Conservation (phyloP, 2,797 vertebrate genomes). For the Danio kyathit region DNA sequence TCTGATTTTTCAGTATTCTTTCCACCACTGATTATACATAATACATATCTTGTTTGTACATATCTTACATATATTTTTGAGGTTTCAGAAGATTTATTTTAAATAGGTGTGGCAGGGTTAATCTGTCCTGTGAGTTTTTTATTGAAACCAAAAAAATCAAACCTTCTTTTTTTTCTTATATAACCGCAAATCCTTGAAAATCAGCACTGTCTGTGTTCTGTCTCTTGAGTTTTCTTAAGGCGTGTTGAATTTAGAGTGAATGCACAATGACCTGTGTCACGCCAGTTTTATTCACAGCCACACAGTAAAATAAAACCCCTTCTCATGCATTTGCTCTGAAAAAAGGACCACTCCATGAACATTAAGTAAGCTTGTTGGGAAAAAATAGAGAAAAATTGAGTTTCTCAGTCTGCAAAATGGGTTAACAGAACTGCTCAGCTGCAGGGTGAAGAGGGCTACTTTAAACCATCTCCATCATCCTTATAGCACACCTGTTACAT, state of each 20-base stretch:
- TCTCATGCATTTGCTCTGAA: not conserved
- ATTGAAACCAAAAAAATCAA: not conserved
- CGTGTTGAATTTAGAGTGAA: not conserved
- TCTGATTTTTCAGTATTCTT: too few relatives aligned
- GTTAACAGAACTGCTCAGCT: not conserved
- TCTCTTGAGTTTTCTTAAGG: not conserved
- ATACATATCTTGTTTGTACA: too few relatives aligned
- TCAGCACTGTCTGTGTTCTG: not conserved
- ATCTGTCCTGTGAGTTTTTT: not conserved
- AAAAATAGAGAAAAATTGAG: slow-evolving; percentile 6
- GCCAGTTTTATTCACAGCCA: not conserved
- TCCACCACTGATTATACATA: too few relatives aligned
- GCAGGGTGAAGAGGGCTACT: not conserved
- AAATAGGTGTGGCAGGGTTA: too few relatives aligned
- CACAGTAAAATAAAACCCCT: not conserved
- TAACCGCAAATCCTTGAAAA: not conserved
- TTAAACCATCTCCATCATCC: not conserved
- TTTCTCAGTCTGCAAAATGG: not conserved
- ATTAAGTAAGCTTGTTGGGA: not conserved
- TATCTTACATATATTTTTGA: too few relatives aligned
- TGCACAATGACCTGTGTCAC: not conserved
- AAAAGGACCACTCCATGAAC: not conserved
- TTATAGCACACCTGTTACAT: slow-evolving; percentile 23
- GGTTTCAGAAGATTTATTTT: too few relatives aligned
- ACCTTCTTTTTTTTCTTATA: not conserved